phyloP scores from a whole-genome alignment of 2,113 vertebrate genomes.

The Indri indri region DNA sequence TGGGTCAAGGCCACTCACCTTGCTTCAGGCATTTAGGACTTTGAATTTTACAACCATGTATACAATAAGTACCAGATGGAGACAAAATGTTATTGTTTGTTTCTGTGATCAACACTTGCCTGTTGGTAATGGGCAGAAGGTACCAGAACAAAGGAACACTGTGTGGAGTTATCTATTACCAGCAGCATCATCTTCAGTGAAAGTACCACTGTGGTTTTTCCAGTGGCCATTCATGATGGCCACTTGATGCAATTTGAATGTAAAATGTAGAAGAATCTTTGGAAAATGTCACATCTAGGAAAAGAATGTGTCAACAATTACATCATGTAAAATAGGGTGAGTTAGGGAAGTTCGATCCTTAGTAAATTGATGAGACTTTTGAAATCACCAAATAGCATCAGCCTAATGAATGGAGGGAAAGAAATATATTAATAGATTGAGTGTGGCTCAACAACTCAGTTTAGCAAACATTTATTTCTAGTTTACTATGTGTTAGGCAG shows the following conservation, averaged over 20 bases:
- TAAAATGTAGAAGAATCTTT: not conserved
- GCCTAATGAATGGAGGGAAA: not conserved
- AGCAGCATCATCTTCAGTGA: not conserved
- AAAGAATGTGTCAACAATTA: not conserved
- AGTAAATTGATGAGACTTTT: not conserved
- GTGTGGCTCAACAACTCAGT: not conserved
- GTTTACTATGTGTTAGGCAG: not conserved
- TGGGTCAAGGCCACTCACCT: not conserved
- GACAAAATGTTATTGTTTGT: slow-evolving; percentile 5
- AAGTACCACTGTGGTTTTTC: not conserved
- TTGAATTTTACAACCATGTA: not conserved
- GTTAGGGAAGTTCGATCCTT: not conserved
- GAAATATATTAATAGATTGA: not conserved
- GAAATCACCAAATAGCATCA: not conserved
- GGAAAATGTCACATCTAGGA: not conserved
- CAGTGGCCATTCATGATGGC: not conserved
- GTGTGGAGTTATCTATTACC: not conserved
- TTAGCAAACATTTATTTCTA: not conserved
- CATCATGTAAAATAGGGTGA: not conserved
- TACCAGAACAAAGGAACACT: not conserved
- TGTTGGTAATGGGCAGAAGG: not conserved
- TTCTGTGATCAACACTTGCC: not conserved
- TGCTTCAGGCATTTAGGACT: not conserved
- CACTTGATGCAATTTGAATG: not conserved
- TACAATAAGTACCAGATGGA: not conserved